Conservation (phyloP, 2,797 vertebrate species). For the Hemibagrus guttatus region DNA sequence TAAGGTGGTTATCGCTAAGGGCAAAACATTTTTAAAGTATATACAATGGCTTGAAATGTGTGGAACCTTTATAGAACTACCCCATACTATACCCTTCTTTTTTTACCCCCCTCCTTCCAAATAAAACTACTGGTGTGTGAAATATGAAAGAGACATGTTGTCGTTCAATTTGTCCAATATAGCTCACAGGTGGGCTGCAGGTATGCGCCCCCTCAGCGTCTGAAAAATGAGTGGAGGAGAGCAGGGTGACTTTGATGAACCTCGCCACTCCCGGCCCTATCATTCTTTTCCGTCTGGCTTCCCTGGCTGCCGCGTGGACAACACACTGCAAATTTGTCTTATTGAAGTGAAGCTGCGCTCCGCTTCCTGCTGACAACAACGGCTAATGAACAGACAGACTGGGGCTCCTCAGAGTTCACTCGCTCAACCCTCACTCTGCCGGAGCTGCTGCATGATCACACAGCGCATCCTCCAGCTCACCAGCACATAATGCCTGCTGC, state of each 20-base stretch:
- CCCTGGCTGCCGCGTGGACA: constrained; percentile 79
- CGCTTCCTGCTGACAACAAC: constrained; percentile 72
- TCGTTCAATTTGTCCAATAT: constrained; percentile 89
- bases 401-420: constrained; percentile 61
- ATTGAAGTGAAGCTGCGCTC: constrained; percentile 87
- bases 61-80: constrained; percentile 61
- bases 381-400: constrained; percentile 60
- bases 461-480: constrained; percentile 58
- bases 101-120: constrained; percentile 59
- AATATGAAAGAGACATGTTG: constrained; percentile 97
- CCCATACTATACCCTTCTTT: constrained; percentile 63
- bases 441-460: constrained; percentile 42
- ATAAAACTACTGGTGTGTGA: constrained; percentile 88
- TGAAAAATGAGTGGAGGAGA: constrained; percentile 96
- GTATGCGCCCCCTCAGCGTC: constrained; percentile 89
- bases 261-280: constrained; percentile 83
- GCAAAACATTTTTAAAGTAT: constrained; percentile 62
- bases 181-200: constrained; percentile 96
- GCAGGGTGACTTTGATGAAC: constrained; percentile 98
- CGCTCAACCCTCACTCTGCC: constrained; percentile 59
- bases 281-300: constrained; percentile 99
- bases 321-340: constrained; percentile 90
- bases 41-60: constrained; percentile 57
- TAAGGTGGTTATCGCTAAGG: constrained; percentile 51
- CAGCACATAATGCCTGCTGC: constrained; percentile 49